These are phyloP conservation scores for Pomatorhinus ruficollis DNA, from an alignment of 2,113 vertebrate genomes.

Conservation along the genomic window DNA sequence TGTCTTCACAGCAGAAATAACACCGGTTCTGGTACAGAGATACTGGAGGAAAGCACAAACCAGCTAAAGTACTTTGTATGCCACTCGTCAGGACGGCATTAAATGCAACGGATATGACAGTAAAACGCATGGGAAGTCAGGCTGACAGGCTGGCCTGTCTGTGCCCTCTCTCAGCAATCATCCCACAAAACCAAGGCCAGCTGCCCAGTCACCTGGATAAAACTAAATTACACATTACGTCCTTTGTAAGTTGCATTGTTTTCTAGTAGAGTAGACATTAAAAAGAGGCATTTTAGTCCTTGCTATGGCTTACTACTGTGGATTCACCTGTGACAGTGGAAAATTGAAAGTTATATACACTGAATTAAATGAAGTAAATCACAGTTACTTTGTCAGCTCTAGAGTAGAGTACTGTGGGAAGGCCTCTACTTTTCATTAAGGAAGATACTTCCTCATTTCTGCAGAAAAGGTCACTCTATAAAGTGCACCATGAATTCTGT, in stretches of 20 bases:
- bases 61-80: not conserved
- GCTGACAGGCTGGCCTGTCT: not conserved
- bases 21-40: not conserved
- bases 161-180: not conserved
- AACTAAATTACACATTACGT: not conserved
- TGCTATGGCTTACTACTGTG: constrained; percentile 48
- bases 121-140: not conserved
- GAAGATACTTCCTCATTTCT: not conserved
- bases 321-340: not conserved
- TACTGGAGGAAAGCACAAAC: constrained; percentile 18
- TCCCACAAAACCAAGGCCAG: not conserved
- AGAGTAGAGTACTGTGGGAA: not conserved
- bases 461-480: not conserved
- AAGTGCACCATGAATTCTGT: not conserved
- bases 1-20: constrained; percentile 44
- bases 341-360: not conserved
- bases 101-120: not conserved
- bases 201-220: not conserved
- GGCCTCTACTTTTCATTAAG: not conserved
- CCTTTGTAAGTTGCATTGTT: not conserved
- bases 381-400: not conserved
- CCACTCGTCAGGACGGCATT: not conserved
- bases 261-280: not conserved
- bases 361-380: not conserved
- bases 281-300: not conserved